phyloP scores from a whole-genome alignment of 2,797 vertebrate species.

The Orientallactaga sibirica region DNA sequence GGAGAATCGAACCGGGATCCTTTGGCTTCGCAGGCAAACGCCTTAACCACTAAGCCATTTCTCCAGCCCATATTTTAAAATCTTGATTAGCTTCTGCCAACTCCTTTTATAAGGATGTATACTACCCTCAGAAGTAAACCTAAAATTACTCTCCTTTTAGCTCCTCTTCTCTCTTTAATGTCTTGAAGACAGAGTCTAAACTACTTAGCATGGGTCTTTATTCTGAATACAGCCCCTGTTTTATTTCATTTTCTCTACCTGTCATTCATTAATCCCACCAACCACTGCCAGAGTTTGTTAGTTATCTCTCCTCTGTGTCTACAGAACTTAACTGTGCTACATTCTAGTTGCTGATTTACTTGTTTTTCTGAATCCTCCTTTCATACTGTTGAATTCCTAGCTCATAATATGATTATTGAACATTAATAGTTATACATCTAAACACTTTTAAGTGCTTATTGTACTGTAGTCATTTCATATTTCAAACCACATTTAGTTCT shows the following conservation, averaged over 20 bases:
- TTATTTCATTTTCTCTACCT: not conserved
- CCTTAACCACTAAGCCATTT: too few species aligned
- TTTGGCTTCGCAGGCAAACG: too few species aligned
- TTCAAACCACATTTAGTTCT: constrained; percentile 14
- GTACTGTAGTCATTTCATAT: not conserved
- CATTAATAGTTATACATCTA: not conserved
- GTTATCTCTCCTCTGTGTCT: not conserved
- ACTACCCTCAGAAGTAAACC: constrained; percentile 25
- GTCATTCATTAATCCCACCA: not conserved
- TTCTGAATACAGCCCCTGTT: constrained; percentile 1
- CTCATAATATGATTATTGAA: not conserved
- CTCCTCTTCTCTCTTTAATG: not conserved
- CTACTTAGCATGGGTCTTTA: not conserved
- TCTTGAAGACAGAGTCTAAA: constrained; percentile 1
- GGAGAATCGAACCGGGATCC: too few species aligned
- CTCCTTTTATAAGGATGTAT: not conserved
- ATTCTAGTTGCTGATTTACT: not conserved
- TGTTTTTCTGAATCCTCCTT: constrained; percentile 19
- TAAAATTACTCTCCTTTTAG: constrained; percentile 4
- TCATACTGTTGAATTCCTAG: not conserved
- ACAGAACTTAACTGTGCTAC: not conserved
- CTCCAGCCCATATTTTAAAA: constrained; percentile 10
- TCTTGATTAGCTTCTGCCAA: constrained; percentile 18
- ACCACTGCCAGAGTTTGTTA: not conserved
- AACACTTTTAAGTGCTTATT: not conserved